Evolutionary conservation across 2,797 vertebrate genomes (phyloP).

Genomic region (Rhinogobio ventralis): DNA sequence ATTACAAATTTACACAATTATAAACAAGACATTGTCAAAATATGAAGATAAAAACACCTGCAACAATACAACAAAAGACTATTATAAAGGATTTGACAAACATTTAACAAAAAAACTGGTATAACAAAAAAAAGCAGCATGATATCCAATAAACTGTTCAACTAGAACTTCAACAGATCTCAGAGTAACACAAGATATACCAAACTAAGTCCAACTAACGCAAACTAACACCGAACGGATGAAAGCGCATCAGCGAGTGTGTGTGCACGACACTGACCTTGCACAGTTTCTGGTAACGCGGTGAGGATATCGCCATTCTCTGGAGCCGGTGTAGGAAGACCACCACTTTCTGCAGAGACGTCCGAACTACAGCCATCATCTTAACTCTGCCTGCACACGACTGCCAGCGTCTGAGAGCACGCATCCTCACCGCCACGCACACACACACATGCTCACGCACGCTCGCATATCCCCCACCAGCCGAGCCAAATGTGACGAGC

Average conservation of each 20-base stretch:
- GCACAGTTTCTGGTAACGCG: conserved; percentile 99
- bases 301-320: conserved; percentile 99
- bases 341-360: conserved; percentile 99
- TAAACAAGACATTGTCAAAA: not conserved
- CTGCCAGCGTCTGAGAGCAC: conserved; percentile 71
- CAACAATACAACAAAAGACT: not conserved
- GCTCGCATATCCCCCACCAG: conserved; percentile 50
- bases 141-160: not conserved
- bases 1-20: not conserved
- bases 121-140: not conserved
- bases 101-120: not conserved
- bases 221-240: not conserved
- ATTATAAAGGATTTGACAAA: not conserved
- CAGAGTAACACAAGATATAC: not conserved
- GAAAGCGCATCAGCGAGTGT: conserved; percentile 55
- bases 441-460: conserved; percentile 45
- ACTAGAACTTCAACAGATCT: conserved; percentile 12
- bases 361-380: conserved; percentile 99
- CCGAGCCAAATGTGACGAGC: conserved; percentile 44
- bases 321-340: conserved; percentile 98
- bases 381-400: conserved; percentile 85
- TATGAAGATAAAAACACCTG: not conserved
- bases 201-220: conserved; percentile 11
- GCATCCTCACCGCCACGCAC: conserved; percentile 68
- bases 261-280: conserved; percentile 86